phyloP scores from a whole-genome alignment of 92 coral and sea anemone genomes.

The Bergia puertoricense region DNA sequence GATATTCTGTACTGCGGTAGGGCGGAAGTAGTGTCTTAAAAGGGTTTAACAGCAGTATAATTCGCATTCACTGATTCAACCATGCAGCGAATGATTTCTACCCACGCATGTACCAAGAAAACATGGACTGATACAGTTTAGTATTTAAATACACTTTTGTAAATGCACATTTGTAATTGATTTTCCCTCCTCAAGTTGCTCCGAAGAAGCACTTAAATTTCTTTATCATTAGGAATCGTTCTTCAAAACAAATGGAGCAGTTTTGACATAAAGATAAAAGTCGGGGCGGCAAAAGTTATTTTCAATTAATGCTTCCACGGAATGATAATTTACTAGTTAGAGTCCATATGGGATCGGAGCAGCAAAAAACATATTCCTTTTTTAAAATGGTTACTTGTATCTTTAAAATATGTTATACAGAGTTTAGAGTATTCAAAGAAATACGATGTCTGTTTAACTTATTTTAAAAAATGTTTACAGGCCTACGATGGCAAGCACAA shows the following conservation, averaged over 20 bases:
- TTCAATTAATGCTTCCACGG: not conserved
- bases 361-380: not conserved
- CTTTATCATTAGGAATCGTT: not conserved
- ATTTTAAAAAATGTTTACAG: not conserved
- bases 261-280: constrained; percentile 16
- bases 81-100: not conserved
- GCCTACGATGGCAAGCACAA: not conserved
- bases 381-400: not conserved
- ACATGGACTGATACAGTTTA: not conserved
- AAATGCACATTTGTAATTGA: not conserved
- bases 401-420: not conserved
- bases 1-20: not conserved
- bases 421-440: not conserved
- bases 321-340: not conserved
- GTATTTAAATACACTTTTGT: not conserved
- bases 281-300: not conserved
- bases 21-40: not conserved
- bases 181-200: not conserved
- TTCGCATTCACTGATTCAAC: not conserved
- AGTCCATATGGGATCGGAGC: not conserved
- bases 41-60: not conserved
- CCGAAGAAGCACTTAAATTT: not conserved
- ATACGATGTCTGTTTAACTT: not conserved
- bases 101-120: not conserved
- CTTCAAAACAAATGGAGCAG: not conserved